These are phyloP conservation scores for Conus canariensis DNA, from an alignment of 2,888 invertebrate genomes.

Conservation along the genomic window DNA sequence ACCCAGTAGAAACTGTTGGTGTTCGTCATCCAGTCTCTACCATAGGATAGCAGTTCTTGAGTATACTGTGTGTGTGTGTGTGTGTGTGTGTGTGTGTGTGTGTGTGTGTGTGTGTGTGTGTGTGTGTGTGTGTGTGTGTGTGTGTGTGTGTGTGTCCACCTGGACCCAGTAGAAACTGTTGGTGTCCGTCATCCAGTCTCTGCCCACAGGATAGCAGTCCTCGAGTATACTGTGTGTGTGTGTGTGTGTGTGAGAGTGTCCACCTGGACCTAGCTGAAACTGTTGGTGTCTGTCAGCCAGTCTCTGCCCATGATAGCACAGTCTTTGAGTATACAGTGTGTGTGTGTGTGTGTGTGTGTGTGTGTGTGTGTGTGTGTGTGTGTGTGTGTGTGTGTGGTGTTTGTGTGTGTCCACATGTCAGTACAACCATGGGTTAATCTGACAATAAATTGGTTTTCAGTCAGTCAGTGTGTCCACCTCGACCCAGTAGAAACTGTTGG, in stretches of 20 bases:
- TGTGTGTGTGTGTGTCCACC: no score
- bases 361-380: constrained; percentile 3
- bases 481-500: no score
- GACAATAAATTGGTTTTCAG: no score
- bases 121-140: no score
- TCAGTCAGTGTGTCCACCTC: no score
- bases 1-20: neutral
- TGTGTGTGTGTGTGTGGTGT: no score
- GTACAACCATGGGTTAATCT: no score
- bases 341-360: constrained; percentile 23
- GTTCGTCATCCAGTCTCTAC: neutral
- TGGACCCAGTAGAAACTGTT: neutral
- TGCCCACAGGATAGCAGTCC: neutral
- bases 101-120: no score
- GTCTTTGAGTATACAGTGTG: neutral
- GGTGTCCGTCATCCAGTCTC: neutral
- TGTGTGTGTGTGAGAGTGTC: neutral
- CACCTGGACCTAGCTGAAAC: constrained; percentile 57
- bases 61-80: neutral
- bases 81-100: neutral
- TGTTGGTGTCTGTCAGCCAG: constrained; percentile 55
- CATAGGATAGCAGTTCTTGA: neutral
- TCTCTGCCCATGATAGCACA: constrained; percentile 47
- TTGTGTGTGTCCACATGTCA: no score
- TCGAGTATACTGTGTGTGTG: neutral